These are phyloP conservation scores for Leptinotarsa texana DNA, from an alignment of 1,140 invertebrate genomes.

Conservation along the genomic window DNA sequence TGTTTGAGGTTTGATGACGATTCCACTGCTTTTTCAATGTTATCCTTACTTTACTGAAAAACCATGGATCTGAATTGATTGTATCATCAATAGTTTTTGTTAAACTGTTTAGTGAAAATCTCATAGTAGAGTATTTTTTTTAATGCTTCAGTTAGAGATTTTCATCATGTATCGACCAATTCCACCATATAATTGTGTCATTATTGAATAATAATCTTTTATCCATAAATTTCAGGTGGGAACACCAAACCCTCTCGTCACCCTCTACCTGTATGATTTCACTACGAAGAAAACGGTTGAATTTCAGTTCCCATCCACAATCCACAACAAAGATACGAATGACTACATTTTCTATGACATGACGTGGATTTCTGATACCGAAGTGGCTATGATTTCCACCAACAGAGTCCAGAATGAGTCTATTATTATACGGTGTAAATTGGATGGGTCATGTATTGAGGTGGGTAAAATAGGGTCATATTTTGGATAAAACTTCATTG, in stretches of 20 bases:
- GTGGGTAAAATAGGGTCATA: constrained; percentile 17
- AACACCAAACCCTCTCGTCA: constrained; percentile 73
- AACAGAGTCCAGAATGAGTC: constrained; percentile 80
- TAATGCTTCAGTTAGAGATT: too few species aligned
- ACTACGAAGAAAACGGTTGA: constrained; percentile 33
- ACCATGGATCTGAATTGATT: too few species aligned
- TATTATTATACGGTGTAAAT: constrained; percentile 45
- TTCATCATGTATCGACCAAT: too few species aligned
- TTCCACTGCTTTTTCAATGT: too few species aligned
- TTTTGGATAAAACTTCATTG: too few species aligned
- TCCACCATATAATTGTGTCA: too few species aligned
- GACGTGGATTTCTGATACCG: constrained; percentile 71
- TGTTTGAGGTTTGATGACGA: too few species aligned
- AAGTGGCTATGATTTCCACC: constrained; percentile 78
- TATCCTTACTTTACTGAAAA: neutral
- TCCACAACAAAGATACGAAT: constrained; percentile 31
- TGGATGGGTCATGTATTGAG: constrained; percentile 31
- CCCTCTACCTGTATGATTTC: constrained; percentile 61
- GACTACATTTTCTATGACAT: constrained; percentile 40
- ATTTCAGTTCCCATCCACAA: constrained; percentile 33
- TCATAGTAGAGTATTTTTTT: too few species aligned
- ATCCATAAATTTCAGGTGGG: constrained; percentile 64
- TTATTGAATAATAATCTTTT: too few species aligned
- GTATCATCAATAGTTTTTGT: too few species aligned
- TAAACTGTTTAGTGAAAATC: too few species aligned